phyloP scores from a whole-genome alignment of 2,113 vertebrate genomes.

The Lophochroa leadbeateri region DNA sequence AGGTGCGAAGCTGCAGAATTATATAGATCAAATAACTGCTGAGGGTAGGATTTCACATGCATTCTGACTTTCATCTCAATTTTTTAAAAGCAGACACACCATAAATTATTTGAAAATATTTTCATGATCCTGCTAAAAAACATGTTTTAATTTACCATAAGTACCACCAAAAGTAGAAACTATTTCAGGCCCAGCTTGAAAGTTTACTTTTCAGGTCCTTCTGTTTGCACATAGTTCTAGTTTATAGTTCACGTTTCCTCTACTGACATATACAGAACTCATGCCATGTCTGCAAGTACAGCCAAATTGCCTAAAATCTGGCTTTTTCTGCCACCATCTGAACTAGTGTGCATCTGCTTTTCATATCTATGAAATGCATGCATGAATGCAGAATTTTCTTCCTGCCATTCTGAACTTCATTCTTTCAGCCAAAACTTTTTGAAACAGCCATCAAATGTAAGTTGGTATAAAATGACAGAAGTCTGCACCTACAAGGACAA shows the following conservation, averaged over 20 bases:
- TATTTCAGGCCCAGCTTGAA: background rate
- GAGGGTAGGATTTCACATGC: background rate
- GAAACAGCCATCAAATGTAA: background rate
- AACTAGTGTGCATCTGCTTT: slow-evolving; percentile 8
- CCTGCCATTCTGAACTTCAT: background rate
- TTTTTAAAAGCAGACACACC: background rate
- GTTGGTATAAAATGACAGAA: background rate
- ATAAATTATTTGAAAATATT: background rate
- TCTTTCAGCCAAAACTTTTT: background rate
- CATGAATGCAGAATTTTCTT: background rate
- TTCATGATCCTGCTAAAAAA: background rate
- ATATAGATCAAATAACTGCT: background rate
- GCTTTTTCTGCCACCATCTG: background rate
- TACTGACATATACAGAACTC: background rate
- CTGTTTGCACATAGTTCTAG: background rate
- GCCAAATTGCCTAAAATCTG: background rate
- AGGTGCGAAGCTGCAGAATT: background rate
- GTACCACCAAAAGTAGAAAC: background rate
- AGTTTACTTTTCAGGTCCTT: background rate
- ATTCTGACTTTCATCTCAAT: background rate
- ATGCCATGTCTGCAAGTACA: slow-evolving; percentile 5
- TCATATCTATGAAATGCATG: background rate
- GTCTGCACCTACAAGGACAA: background rate
- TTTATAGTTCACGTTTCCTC: background rate
- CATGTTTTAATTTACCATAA: background rate